Percentiles rank a stretch among this genome's conserved stretches.
These are phyloP conservation scores for Mechanitis mazaeus DNA, from an alignment of 2,888 invertebrate species.

Conservation along the genomic window DNA sequence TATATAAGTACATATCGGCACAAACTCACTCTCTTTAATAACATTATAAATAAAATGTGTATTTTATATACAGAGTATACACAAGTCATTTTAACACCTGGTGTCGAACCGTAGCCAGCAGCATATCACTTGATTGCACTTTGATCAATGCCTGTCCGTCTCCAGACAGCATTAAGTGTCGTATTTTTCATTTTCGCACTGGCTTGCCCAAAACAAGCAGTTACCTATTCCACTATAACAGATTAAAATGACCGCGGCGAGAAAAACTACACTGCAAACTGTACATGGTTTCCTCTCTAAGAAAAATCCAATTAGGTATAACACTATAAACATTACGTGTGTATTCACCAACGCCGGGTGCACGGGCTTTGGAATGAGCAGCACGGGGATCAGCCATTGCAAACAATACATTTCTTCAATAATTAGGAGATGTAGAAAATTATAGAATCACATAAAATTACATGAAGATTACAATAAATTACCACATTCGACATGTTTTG, in stretches of 20 bases:
- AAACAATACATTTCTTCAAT: conserved; percentile 90
- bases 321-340: conserved; percentile 97
- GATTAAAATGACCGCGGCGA: conserved; percentile 93
- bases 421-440: background rate
- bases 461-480: conserved; percentile 18
- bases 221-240: conserved; percentile 98
- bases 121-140: conserved; percentile 49
- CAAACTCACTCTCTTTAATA: conserved; percentile 16
- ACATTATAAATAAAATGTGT: conserved; percentile 39
- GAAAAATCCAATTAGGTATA: conserved; percentile 97
- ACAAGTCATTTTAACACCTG: conserved; percentile 30
- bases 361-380: conserved; percentile 97
- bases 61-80: conserved; percentile 62
- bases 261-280: conserved; percentile 96
- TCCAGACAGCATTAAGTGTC: conserved; percentile 58
- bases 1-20: conserved; percentile 61
- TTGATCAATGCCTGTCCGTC: conserved; percentile 54
- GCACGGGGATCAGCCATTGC: conserved; percentile 97
- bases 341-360: conserved; percentile 97
- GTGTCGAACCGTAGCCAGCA: conserved; percentile 30
- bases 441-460: background rate
- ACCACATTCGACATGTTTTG: conserved; percentile 55
- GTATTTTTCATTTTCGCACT: conserved; percentile 83
- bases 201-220: conserved; percentile 93
- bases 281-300: conserved; percentile 97